Evolutionary conservation across 2,797 vertebrate species (phyloP).

Genomic region (Ispidina picta): DNA sequence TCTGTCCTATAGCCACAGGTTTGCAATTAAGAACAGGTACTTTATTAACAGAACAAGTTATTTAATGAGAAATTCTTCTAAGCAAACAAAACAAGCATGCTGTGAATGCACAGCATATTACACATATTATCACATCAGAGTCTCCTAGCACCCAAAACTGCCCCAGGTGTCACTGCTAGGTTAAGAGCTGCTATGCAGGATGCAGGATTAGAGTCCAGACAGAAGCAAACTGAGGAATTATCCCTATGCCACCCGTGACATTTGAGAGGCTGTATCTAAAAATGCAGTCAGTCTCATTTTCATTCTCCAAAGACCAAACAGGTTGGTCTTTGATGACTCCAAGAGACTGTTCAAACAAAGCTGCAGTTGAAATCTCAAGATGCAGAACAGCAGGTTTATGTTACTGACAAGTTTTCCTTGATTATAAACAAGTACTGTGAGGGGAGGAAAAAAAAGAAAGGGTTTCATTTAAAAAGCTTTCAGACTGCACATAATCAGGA

Average conservation of each 20-base stretch:
- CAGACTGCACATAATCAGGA: neutral
- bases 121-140: neutral
- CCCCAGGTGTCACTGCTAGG: neutral
- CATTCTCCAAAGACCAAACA: neutral
- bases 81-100: neutral
- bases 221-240: neutral
- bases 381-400: neutral
- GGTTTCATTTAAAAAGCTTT: neutral
- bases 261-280: neutral
- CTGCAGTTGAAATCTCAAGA: neutral
- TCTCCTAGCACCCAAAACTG: neutral
- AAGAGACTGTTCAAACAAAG: neutral
- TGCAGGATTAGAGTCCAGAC: neutral
- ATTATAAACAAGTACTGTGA: neutral
- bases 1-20: neutral
- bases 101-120: neutral
- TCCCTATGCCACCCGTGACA: neutral
- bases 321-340: neutral
- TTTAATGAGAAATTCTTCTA: neutral
- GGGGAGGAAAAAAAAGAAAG: neutral
- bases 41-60: neutral
- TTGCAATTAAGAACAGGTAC: neutral
- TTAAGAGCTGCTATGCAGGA: neutral
- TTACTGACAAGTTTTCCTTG: neutral
- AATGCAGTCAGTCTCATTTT: neutral